phyloP scores from a whole-genome alignment of 1,140 invertebrate genomes.

The Euglossa dilemma region DNA sequence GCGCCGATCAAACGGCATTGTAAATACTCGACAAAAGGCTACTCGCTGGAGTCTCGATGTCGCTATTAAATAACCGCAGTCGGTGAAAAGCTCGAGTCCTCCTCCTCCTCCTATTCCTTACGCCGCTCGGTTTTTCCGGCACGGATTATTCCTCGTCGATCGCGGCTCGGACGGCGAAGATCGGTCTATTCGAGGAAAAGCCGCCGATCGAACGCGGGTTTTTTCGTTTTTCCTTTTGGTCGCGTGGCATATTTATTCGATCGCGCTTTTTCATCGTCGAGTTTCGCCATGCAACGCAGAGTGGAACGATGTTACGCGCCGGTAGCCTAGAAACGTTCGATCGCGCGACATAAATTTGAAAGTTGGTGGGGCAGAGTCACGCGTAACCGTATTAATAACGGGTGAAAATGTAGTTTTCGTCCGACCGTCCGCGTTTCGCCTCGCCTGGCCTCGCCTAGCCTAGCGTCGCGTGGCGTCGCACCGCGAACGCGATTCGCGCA shows the following conservation, averaged over 20 bases:
- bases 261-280: slow-evolving; percentile 12
- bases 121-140: neutral
- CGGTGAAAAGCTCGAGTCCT: neutral
- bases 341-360: slow-evolving; percentile 2
- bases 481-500: neutral
- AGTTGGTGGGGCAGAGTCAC: slow-evolving; percentile 6
- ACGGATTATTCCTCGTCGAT: slow-evolving; percentile 8
- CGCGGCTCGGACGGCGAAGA: too few species aligned
- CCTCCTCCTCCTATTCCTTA: neutral
- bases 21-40: slow-evolving; percentile 28
- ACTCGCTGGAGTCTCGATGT: neutral
- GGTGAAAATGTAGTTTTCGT: slow-evolving; percentile 33
- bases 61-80: too few species aligned
- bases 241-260: slow-evolving; percentile 14
- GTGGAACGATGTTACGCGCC: neutral
- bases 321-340: neutral
- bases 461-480: accelerated
- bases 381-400: slow-evolving; percentile 38
- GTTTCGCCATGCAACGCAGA: neutral
- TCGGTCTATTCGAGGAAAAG: too few species aligned
- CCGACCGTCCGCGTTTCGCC: neutral
- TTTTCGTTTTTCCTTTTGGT: neutral
- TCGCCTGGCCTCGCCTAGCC: too few species aligned
- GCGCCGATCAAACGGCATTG: neutral
- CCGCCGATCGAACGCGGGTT: too few species aligned